A percentile compares a stretch with the other conserved stretches of the same genome.
Evolutionary conservation across 2,888 invertebrate genomes (phyloP).

Genomic region (Acrocyrtus sp.): DNA sequence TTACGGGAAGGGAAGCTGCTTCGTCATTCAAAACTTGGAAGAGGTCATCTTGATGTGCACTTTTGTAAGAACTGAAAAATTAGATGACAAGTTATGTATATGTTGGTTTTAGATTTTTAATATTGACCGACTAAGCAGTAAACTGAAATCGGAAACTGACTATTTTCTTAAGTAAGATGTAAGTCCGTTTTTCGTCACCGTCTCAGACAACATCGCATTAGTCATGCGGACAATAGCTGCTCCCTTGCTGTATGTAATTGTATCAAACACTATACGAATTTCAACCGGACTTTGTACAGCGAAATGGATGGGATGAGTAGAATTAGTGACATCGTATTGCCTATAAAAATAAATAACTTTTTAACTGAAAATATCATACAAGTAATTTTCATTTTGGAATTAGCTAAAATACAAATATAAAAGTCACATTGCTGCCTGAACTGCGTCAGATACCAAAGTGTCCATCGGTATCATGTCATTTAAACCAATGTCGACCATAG

Average conservation of each 20-base stretch:
- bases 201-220: constrained; percentile 41
- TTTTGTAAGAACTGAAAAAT: constrained; percentile 27
- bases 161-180: constrained; percentile 40
- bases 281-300: constrained; percentile 71
- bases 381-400: no score
- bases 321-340: constrained; percentile 47
- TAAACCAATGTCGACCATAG: constrained; percentile 27
- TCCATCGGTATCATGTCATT: constrained; percentile 40
- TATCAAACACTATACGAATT: constrained; percentile 74
- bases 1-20: not conserved
- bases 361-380: no score
- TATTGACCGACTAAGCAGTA: no score
- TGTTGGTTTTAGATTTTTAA: no score
- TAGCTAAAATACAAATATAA: not conserved
- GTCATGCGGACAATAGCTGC: constrained; percentile 56
- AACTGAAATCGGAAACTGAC: no score
- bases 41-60: constrained; percentile 52
- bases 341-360: constrained; percentile 15
- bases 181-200: constrained; percentile 33
- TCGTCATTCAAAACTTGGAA: constrained; percentile 33
- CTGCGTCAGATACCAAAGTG: constrained; percentile 44
- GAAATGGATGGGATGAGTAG: constrained; percentile 64
- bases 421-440: constrained; percentile 39
- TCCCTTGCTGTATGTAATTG: constrained; percentile 78
- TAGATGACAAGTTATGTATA: no score